A percentile compares a stretch with the other conserved stretches of the same genome.
phyloP scores from a whole-genome alignment of 2,888 invertebrate species.

The Cordilura impudica region DNA sequence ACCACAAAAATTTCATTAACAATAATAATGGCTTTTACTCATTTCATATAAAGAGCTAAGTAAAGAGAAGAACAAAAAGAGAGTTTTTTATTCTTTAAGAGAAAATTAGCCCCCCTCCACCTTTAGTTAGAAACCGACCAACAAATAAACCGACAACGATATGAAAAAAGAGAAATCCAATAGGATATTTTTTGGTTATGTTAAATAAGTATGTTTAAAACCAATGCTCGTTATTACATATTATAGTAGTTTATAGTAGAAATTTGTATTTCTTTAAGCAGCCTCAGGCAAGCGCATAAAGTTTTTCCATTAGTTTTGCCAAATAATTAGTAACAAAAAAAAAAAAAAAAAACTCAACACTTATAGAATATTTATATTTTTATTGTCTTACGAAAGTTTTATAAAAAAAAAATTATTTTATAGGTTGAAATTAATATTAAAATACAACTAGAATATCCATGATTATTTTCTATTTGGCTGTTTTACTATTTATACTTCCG shows the following conservation, averaged over 20 bases:
- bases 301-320: not conserved
- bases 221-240: not conserved
- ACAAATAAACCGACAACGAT: not conserved
- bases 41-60: not conserved
- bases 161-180: not conserved
- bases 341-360: no score
- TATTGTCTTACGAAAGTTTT: no score
- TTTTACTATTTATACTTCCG: not conserved
- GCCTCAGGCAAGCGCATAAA: not conserved
- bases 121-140: no score
- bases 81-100: not conserved
- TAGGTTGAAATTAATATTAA: not conserved
- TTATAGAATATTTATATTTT: no score
- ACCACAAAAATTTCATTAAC: slow-evolving; percentile 56
- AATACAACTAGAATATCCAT: not conserved
- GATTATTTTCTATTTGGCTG: not conserved
- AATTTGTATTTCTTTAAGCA: not conserved
- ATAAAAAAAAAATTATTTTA: no score
- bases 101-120: not conserved
- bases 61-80: not conserved
- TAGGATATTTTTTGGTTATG: not conserved
- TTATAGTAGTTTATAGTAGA: not conserved
- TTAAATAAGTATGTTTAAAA: not conserved
- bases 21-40: slow-evolving; percentile 1
- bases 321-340: no score